Conservation (phyloP, 1,140 invertebrate genomes). For the Agrypnia vestita region DNA sequence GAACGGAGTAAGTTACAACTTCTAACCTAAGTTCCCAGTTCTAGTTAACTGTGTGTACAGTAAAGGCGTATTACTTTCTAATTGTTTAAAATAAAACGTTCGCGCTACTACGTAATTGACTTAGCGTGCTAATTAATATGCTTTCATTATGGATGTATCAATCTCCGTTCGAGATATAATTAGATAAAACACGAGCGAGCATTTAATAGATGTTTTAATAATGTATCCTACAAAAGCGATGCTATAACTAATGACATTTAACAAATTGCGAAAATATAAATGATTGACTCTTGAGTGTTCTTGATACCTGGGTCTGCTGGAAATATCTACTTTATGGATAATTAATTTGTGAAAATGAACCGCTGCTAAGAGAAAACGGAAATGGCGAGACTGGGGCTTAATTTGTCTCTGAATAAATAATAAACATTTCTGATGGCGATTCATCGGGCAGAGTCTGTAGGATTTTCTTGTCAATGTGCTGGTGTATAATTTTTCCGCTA, state of each 20-base stretch:
- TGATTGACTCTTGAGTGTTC: background rate
- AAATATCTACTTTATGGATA: constrained; percentile 36
- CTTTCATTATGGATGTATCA: background rate
- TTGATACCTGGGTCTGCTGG: background rate
- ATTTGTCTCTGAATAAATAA: constrained; percentile 11
- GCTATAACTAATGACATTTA: background rate
- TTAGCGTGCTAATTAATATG: background rate
- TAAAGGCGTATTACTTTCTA: too few species aligned
- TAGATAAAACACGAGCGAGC: background rate
- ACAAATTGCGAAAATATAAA: too few species aligned
- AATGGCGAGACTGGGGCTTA: background rate
- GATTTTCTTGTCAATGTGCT: too few species aligned
- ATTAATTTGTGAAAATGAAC: constrained; percentile 46
- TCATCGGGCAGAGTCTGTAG: too few species aligned
- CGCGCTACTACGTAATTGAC: background rate
- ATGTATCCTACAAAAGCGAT: background rate
- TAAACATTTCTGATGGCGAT: background rate
- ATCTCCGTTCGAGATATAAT: background rate
- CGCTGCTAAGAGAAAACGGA: constrained; percentile 18
- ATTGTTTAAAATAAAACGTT: too few species aligned
- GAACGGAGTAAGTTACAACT: too few species aligned
- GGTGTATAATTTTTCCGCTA: too few species aligned
- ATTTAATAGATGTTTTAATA: constrained; percentile 1
- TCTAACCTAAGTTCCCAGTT: too few species aligned
- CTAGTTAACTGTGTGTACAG: too few species aligned